Base-by-base conservation (phyloP, 2,888 invertebrate genomes). In the Agrotis exclamationis region DNA sequence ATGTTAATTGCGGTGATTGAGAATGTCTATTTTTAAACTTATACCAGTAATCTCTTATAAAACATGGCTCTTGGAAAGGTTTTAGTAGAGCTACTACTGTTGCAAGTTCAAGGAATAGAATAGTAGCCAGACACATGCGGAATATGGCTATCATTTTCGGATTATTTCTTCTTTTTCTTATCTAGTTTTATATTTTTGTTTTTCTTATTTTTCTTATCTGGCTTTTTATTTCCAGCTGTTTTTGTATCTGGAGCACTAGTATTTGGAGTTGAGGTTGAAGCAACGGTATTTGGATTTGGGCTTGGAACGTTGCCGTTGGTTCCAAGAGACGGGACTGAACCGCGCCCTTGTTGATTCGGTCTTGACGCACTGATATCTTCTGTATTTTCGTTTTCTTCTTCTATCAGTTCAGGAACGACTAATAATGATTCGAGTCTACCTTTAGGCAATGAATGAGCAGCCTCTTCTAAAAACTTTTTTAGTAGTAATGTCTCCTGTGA, bases 111-210 rank as follows among this genome's bases (percentile, higher is more conserved):
- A 75, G 3, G 56, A 91, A 90, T 3, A 94, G 79, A 3, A 89
- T 53, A 1, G 67, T 45, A n/a, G 87, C 88, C 6, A 88, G 74
- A 22, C 89, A 20, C 13, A 83, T 74, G 63, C 90, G 91, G 66
- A 90, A 93, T 53, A 93, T 59, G 73, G 92, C 92, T 20, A 92
- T 86, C 93, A 94, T 94, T 73, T 78, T 84, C 14, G 24, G 9
- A 9, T 65, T 70, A 45, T 11, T 44, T 3, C 22, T 44, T 45
- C 62, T 70, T 44, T 6, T 45, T 2, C 18, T 33, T 39, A 39
- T 39, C 39, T 0, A 11, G 39, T 39, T 39, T 39, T 11, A 11
- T 39, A 39, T 39, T 11, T 39, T 11, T 39, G 11, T 39, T 63
- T 51, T 57, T 62, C 9, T 47, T 3, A 7, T 4, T 1, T 66